phyloP scores from a whole-genome alignment of 1,140 invertebrate genomes.

The Drosophila takahashii region DNA sequence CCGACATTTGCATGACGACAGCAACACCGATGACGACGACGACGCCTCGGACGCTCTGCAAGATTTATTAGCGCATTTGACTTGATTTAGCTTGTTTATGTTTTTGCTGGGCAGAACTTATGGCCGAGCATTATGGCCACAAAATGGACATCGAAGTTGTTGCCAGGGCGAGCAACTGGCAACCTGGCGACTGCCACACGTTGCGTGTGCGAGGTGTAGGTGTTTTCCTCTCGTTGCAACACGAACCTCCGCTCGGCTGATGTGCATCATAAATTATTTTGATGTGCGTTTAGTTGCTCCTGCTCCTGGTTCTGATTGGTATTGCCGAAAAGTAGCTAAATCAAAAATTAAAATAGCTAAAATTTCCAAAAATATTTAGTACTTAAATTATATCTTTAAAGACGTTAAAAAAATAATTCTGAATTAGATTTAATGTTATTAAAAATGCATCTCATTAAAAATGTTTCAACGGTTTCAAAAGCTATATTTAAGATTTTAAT shows the following conservation, averaged over 20 bases:
- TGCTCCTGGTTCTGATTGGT: conserved; percentile 3
- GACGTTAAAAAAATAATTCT: not conserved
- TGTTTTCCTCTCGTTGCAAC: conserved; percentile 32
- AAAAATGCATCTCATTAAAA: too few relatives aligned
- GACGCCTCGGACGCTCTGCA: conserved; percentile 38
- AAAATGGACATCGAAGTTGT: conserved; percentile 65
- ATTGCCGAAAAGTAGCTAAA: conserved; percentile 11
- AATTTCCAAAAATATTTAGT: not conserved
- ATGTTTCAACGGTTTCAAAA: too few relatives aligned
- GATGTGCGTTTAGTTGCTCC: conserved; percentile 69
- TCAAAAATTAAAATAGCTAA: too few relatives aligned
- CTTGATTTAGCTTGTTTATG: conserved; percentile 83
- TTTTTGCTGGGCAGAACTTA: conserved; percentile 77
- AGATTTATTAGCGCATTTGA: conserved; percentile 81
- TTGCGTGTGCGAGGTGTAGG: conserved; percentile 46
- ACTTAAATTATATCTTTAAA: not conserved
- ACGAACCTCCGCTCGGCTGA: conserved; percentile 48
- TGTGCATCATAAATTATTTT: conserved; percentile 82
- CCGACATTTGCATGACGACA: conserved; percentile 67
- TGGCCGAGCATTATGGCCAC: conserved; percentile 76
- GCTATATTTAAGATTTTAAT: too few relatives aligned
- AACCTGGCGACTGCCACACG: conserved; percentile 18
- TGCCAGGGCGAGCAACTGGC: conserved; percentile 17
- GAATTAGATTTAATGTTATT: too few relatives aligned
- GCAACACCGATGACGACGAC: conserved; percentile 42